These are phyloP conservation scores for Drosophila kohkoa DNA, from an alignment of 1,140 invertebrate genomes.

Conservation along the genomic window DNA sequence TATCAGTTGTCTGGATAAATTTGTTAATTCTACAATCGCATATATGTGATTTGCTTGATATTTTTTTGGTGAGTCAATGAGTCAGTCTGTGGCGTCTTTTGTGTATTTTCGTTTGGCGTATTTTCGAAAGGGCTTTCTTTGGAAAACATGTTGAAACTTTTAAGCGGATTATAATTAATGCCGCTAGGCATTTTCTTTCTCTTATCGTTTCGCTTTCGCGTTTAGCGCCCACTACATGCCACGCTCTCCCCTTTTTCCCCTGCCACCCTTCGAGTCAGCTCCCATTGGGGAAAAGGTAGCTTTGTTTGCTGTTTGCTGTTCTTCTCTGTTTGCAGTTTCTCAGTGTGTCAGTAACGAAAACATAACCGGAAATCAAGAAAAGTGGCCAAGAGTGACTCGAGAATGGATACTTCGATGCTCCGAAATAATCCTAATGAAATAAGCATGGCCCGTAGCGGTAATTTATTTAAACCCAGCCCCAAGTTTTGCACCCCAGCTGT, in stretches of 20 bases:
- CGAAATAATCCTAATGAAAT: conserved; percentile 82
- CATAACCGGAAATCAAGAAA: conserved; percentile 69
- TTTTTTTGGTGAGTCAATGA: conserved; percentile 2
- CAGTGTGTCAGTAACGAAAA: conserved; percentile 44
- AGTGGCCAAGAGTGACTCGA: conserved; percentile 15
- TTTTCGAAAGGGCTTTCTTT: conserved; percentile 61
- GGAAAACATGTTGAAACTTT: conserved; percentile 82
- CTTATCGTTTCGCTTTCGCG: conserved; percentile 57
- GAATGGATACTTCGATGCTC: conserved; percentile 1
- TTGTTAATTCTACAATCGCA: neutral
- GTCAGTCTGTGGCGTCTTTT: conserved; percentile 30
- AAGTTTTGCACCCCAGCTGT: conserved; percentile 22
- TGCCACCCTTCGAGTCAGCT: neutral
- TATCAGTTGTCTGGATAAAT: neutral
- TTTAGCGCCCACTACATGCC: conserved; percentile 24
- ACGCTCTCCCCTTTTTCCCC: neutral
- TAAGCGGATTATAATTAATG: conserved; percentile 83
- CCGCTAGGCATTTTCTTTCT: conserved; percentile 79
- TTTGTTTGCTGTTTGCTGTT: neutral
- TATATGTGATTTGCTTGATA: conserved; percentile 28
- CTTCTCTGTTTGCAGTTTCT: conserved; percentile 5
- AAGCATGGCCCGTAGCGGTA: conserved; percentile 80
- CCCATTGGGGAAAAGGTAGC: neutral
- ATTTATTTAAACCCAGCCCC: conserved; percentile 72
- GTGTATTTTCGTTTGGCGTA: conserved; percentile 39